These are phyloP conservation scores for Adoxophyes honmai DNA, from an alignment of 1,140 invertebrate genomes.

Conservation along the genomic window DNA sequence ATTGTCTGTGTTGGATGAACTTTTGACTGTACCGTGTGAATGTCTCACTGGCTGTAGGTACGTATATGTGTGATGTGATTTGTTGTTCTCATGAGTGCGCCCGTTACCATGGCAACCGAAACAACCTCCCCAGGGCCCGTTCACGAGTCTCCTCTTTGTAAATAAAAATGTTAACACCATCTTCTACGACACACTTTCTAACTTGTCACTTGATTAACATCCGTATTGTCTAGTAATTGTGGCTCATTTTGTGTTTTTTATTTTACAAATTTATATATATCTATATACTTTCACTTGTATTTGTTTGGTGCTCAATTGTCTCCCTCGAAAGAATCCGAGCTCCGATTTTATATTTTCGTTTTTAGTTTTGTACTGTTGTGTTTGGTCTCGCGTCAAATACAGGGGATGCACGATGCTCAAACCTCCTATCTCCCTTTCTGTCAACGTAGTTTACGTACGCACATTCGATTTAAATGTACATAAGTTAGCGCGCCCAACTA, in stretches of 20 bases:
- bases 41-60: too few relatives aligned
- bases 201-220: slow-evolving; percentile 25
- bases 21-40: too few relatives aligned
- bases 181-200: slow-evolving; percentile 10
- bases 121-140: neutral
- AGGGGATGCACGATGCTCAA: slow-evolving; percentile 75
- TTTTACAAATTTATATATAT: too few relatives aligned
- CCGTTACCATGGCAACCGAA: neutral
- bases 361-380: slow-evolving; percentile 42
- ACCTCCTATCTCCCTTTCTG: slow-evolving; percentile 55
- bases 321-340: slow-evolving; percentile 69
- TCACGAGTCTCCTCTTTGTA: neutral
- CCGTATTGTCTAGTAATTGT: slow-evolving; percentile 16
- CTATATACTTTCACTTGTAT: slow-evolving; percentile 33
- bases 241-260: slow-evolving; percentile 40
- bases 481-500: slow-evolving; percentile 2
- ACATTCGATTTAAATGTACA: slow-evolving; percentile 26
- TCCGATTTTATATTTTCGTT: slow-evolving; percentile 46
- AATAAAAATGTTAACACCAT: slow-evolving; percentile 13
- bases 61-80: too few relatives aligned
- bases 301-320: slow-evolving; percentile 59
- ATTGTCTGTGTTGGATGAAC: too few relatives aligned
- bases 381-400: slow-evolving; percentile 65
- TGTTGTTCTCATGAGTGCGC: too few relatives aligned
- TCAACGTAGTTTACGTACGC: slow-evolving; percentile 29